A percentile compares a stretch with the other conserved stretches of the same genome.
Evolutionary conservation across 2,113 vertebrate species (phyloP).

Genomic region (Thinocorus orbignyianus): DNA sequence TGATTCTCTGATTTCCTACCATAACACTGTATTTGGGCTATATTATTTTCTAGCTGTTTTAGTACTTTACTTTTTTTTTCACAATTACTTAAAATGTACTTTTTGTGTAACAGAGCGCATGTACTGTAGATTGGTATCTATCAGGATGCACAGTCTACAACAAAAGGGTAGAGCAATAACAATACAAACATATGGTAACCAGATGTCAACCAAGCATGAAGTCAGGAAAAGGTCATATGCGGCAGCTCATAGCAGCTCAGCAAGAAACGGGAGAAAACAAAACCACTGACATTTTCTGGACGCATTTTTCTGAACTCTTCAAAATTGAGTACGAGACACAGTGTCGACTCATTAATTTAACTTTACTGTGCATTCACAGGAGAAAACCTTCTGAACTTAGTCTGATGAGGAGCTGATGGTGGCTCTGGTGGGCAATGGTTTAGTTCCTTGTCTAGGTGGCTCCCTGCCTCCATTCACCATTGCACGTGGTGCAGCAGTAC

Average conservation of each 20-base stretch:
- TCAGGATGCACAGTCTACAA: background rate
- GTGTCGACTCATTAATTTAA: background rate
- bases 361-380: background rate
- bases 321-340: background rate
- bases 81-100: background rate
- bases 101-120: background rate
- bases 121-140: background rate
- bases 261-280: background rate
- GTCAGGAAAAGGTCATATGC: background rate
- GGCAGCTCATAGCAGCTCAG: background rate
- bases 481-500: accelerated
- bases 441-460: accelerated
- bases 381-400: background rate
- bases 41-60: background rate
- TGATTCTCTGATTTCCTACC: background rate
- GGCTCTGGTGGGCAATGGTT: background rate
- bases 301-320: background rate
- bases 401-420: background rate
- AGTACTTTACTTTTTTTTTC: background rate
- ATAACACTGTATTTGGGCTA: background rate
- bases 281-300: background rate
- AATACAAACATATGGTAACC: background rate
- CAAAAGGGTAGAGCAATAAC: background rate
- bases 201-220: background rate
- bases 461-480: background rate